phyloP scores from a whole-genome alignment of 2,113 vertebrate species.

The Scomber scombrus region DNA sequence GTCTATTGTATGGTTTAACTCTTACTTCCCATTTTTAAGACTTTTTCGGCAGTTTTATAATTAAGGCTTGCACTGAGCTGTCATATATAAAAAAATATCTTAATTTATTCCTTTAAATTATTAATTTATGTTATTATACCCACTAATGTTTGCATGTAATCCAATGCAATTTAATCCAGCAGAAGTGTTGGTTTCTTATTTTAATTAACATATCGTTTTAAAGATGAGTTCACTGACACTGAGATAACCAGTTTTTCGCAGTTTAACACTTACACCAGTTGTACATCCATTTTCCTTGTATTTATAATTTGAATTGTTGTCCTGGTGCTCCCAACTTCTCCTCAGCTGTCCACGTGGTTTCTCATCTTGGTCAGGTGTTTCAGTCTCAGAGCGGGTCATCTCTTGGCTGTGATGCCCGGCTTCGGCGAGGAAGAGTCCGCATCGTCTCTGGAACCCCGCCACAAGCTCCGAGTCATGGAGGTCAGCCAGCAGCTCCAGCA shows the following conservation, averaged over 20 bases:
- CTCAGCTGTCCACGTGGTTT: conserved; percentile 3
- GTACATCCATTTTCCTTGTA: conserved; percentile 27
- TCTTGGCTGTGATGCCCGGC: conserved; percentile 2
- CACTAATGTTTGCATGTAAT: neutral
- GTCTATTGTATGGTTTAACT: neutral
- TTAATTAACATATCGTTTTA: neutral
- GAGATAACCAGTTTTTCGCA: neutral
- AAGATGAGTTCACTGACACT: neutral
- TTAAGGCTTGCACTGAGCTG: neutral
- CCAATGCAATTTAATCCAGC: neutral
- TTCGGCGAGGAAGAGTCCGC: conserved; percentile 86
- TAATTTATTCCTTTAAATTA: neutral
- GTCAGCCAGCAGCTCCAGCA: conserved; percentile 76
- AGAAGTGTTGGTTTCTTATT: neutral
- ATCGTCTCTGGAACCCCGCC: conserved; percentile 91
- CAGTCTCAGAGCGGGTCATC: neutral
- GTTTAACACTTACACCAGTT: conserved; percentile 50
- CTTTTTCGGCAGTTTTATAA: fast-evolving
- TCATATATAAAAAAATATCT: neutral
- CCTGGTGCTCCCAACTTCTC: conserved; percentile 31
- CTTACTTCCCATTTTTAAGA: neutral
- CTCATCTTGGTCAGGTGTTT: neutral
- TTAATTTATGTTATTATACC: neutral
- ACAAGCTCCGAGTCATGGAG: conserved; percentile 89
- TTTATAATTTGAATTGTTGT: conserved; percentile 64